These are phyloP conservation scores for Helicolenus hilgendorfi DNA, from an alignment of 2,797 vertebrate genomes.

Conservation along the genomic window DNA sequence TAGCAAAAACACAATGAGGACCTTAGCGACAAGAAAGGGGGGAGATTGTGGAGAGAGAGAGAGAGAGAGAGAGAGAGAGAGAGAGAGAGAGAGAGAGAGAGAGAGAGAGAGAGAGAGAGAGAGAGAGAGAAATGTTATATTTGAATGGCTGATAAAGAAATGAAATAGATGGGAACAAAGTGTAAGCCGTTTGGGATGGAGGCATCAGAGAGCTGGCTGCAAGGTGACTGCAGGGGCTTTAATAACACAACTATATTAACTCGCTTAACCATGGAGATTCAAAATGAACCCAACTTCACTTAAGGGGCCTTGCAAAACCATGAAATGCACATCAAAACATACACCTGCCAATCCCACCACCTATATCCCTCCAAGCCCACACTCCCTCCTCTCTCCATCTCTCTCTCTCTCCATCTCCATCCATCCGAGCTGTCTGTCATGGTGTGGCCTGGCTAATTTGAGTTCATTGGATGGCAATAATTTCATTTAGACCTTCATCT, in stretches of 20 bases:
- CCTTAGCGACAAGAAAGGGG: constrained; percentile 74
- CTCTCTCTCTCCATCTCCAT: constrained; percentile 1
- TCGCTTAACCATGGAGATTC: constrained; percentile 83
- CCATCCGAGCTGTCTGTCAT: constrained; percentile 81
- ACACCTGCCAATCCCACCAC: constrained; percentile 78
- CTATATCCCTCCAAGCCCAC: constrained; percentile 52
- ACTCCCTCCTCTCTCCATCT: not conserved
- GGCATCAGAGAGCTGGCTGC: constrained; percentile 58
- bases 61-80: constrained; percentile 21
- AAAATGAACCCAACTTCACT: constrained; percentile 75
- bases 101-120: constrained; percentile 2
- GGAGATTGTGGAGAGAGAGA: constrained; percentile 63
- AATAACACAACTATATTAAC: constrained; percentile 84
- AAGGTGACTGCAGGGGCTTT: constrained; percentile 81
- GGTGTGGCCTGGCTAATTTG: constrained; percentile 88
- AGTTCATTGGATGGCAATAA: constrained; percentile 92
- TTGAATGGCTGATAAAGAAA: constrained; percentile 83
- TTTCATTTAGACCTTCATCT: constrained; percentile 90
- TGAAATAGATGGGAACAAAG: constrained; percentile 75
- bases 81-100: constrained; percentile 23
- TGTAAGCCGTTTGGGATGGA: constrained; percentile 58
- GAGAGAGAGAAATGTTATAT: constrained; percentile 68
- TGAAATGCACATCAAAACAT: constrained; percentile 83
- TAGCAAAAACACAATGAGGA: constrained; percentile 81
- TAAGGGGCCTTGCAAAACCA: constrained; percentile 68